Evolutionary conservation across 2,113 vertebrate genomes (phyloP).

Genomic region (Clarias macrocephalus): DNA sequence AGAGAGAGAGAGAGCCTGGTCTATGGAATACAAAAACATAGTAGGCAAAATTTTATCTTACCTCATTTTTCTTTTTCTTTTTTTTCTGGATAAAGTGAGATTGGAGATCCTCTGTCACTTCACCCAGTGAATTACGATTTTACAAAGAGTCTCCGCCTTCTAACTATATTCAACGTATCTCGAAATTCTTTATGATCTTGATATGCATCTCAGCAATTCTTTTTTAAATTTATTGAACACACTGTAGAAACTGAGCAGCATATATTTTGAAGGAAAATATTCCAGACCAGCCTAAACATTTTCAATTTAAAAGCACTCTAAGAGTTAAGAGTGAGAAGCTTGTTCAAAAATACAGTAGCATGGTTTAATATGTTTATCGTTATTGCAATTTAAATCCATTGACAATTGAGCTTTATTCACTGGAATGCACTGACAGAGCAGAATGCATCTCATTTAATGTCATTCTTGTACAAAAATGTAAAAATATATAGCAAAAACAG

Average conservation of each 20-base stretch:
- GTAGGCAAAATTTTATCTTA: background rate
- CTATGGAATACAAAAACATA: background rate
- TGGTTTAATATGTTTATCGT: background rate
- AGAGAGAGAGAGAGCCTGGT: background rate
- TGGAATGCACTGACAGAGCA: background rate
- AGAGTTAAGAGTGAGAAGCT: too few species aligned
- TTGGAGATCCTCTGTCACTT: background rate
- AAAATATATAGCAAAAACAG: background rate
- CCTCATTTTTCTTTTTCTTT: background rate
- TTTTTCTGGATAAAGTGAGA: background rate
- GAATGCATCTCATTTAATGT: background rate
- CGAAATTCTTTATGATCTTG: background rate
- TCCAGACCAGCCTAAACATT: too few species aligned
- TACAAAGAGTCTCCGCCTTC: background rate
- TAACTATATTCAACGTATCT: background rate
- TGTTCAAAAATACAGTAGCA: too few species aligned
- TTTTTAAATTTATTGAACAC: too few species aligned
- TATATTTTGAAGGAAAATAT: too few species aligned
- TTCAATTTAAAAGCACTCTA: too few species aligned
- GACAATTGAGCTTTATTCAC: background rate
- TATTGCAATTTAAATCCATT: background rate
- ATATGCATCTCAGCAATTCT: background rate
- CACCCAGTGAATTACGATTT: background rate
- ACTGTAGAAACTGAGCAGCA: too few species aligned
- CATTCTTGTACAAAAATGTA: background rate